Evolutionary conservation across 2,113 vertebrate genomes (phyloP), one percentile per base, ranked within the genome.

Genomic region (Gallinago media): DNA sequence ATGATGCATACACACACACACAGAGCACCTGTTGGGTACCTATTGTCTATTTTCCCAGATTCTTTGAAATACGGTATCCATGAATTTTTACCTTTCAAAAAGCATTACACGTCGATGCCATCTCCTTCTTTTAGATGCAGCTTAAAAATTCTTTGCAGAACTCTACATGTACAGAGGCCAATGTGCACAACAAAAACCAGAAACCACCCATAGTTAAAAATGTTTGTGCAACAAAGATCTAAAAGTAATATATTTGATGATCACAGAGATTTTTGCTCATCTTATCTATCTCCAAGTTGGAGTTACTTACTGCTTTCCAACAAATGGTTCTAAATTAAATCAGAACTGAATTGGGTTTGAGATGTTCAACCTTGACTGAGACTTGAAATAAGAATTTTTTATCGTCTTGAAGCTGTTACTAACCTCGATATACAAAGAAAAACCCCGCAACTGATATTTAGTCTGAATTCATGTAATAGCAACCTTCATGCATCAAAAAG

Each of bases 11-110:
- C 8, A 59, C 11, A 4, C 2, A 31, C 1, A 87, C 5, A 13
- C 0, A 14, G 15, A 88, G 3, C 22, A 65, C 21, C 22, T 36
- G 11, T 0, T 0, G 12, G 9, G 4, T 31, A 52, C 7, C 6
- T 22, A 17, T 2, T 65, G 8, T 14, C 21, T 16, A 0, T 31
- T 74, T 84, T 77, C 46, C 38, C 70, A 74, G 6, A 34, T 59
- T 8, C 32, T 77, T 42, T 77, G 46, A 91, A 63, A 84, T 73
- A 58, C 0, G 3, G 5, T 46, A 72, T 38, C 65, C 44, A 11
- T 32, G 23, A 88, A 47, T 25, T 88, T 27, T 25, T 40, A 29
- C 17, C 26, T 71, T 91, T 70, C 46, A 66, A 31, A 61, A 54
- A 85, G 4, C 12, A 3, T 36, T 70, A 40, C 11, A 42, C 16